Evolutionary conservation across 2,797 vertebrate species (phyloP).

Genomic region (Sciurus vulgaris): DNA sequence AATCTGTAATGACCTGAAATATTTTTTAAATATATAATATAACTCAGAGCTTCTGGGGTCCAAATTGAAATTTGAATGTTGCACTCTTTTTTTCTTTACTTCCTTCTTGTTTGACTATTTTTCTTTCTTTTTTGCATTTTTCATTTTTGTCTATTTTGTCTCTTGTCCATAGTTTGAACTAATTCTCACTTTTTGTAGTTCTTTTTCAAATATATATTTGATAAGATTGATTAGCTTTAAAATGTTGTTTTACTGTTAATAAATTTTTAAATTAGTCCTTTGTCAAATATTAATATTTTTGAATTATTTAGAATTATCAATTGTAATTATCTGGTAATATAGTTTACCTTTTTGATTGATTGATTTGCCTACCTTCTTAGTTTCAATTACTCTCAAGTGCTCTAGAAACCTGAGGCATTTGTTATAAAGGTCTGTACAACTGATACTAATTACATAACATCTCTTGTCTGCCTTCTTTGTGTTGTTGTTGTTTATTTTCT

Average conservation of each 20-base stretch:
- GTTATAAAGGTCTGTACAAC: constrained; percentile 73
- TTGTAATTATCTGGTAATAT: constrained; percentile 52
- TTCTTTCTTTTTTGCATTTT: constrained; percentile 16
- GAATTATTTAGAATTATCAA: constrained; percentile 56
- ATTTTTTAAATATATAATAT: background rate
- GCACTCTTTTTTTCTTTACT: background rate
- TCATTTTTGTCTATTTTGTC: background rate
- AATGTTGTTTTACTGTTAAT: constrained; percentile 39
- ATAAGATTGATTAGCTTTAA: constrained; percentile 50
- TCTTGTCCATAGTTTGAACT: constrained; percentile 18
- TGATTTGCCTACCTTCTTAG: constrained; percentile 67
- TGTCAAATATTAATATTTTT: constrained; percentile 43
- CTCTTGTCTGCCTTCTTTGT: constrained; percentile 46
- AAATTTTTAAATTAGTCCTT: constrained; percentile 40
- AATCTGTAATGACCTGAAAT: constrained; percentile 34
- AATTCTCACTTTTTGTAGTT: constrained; percentile 16
- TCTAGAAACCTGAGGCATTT: constrained; percentile 75
- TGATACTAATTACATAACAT: constrained; percentile 46
- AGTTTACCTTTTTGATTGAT: constrained; percentile 58
- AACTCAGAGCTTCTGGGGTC: constrained; percentile 1
- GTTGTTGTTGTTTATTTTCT: constrained; percentile 60
- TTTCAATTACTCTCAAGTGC: constrained; percentile 61
- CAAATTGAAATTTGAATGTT: background rate
- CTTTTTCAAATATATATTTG: constrained; percentile 39
- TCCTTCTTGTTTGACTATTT: background rate